Evolutionary conservation across 2,888 invertebrate species (phyloP), one percentile per base, ranked within the genome.

Genomic region (Euplexia lucipara): DNA sequence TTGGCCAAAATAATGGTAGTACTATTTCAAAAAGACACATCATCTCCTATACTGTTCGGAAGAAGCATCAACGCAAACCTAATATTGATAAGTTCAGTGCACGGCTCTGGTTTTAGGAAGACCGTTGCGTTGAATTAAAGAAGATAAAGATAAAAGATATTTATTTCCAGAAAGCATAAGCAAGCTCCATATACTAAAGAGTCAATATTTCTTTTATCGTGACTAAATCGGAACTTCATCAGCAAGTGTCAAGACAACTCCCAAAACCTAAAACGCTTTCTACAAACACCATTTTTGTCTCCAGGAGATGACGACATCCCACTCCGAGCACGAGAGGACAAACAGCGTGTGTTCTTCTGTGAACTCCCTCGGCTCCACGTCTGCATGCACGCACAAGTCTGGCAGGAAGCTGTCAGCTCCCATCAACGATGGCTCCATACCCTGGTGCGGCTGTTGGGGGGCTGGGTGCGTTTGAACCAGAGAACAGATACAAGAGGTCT

Each of bases 391-490:
- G 1, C 95, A 97, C 83, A 97, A 97, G 84, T 95, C 96, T 66
- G 65, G 35, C 14, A 96, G 97, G 62, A 96, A 96, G 56, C 96
- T 97, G 45, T 97, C 97, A 0, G 96, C 85, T 1, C 95, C 96
- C 1, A 94, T 95, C 42, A 90, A 93, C 54, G 95, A 95, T 51
- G 97, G 96, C 12, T 97, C 96, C 81, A 97, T 98, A 78, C 98
- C 98, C 0, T 98, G 98, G 98, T 98, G 98, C 84, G 98, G 97
- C 0, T 98, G 98, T 79, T 98, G 98, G 98, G 98, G 98, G 0
- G 97, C 97, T 75, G 97, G 98, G 0, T 98, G 98, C 88, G 93
- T 97, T 56, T 97, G 91, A 95, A 54, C 3, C 8, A 10, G 18
- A 3, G n/a, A n/a, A n/a, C n/a, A n/a, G n/a, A n/a, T n/a, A n/a